Evolutionary conservation across 2,797 vertebrate genomes (phyloP).

Genomic region (Esox masquinongy): DNA sequence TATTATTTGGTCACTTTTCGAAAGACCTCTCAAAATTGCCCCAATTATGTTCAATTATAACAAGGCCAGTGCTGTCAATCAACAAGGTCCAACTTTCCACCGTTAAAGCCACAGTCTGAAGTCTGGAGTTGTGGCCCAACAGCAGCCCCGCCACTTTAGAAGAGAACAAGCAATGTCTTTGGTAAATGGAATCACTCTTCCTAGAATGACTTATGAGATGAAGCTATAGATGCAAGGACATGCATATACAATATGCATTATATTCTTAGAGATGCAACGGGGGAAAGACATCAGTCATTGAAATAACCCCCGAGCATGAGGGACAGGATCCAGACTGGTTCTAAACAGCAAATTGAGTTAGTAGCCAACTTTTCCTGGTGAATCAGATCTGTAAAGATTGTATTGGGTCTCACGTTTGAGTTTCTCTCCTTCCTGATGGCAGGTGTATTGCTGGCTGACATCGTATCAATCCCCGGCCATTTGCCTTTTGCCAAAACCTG

Average conservation of each 20-base stretch:
- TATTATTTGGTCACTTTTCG: constrained; percentile 82
- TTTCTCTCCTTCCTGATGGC: constrained; percentile 23
- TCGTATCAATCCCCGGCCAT: constrained; percentile 39
- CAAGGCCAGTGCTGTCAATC: constrained; percentile 95
- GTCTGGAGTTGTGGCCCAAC: neutral
- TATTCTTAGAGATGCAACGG: neutral
- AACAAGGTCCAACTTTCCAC: constrained; percentile 78
- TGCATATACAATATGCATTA: neutral
- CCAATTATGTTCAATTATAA: constrained; percentile 98
- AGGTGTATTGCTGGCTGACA: constrained; percentile 29
- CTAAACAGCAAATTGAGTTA: neutral
- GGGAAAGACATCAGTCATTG: neutral
- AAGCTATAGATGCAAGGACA: neutral
- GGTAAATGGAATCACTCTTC: neutral
- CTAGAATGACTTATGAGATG: no score
- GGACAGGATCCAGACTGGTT: neutral
- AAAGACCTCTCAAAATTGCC: constrained; percentile 88
- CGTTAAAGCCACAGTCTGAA: neutral
- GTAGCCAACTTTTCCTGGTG: neutral
- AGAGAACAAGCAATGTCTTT: neutral
- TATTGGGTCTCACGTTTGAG: neutral
- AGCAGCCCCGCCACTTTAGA: neutral
- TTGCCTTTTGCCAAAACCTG: constrained; percentile 83
- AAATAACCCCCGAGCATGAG: neutral
- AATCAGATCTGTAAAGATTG: neutral